Percentiles rank a stretch among this genome's conserved stretches.
Conservation (phyloP, 2,113 vertebrate species). For the Egretta garzetta region DNA sequence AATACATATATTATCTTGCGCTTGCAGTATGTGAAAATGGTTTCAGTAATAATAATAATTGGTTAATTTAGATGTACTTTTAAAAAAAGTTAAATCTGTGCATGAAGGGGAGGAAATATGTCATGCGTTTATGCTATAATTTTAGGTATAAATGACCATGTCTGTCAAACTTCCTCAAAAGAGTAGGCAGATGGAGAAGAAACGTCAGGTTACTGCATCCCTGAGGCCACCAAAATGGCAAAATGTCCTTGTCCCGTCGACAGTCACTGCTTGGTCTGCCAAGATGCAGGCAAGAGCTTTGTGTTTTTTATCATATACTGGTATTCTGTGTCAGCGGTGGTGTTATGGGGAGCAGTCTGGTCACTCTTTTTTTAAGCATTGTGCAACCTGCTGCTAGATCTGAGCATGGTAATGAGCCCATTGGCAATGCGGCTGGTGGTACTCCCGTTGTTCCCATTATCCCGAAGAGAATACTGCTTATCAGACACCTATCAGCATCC, state of each 20-base stretch:
- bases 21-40: not conserved
- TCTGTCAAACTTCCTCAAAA: not conserved
- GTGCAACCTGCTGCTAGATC: not conserved
- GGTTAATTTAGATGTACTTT: not conserved
- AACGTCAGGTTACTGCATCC: not conserved
- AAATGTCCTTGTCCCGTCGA: rapidly evolving
- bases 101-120: not conserved
- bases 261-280: not conserved
- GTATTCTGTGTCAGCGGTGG: not conserved
- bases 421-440: not conserved
- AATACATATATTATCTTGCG: rapidly evolving
- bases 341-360: not conserved
- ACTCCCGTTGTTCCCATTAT: not conserved
- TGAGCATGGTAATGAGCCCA: not conserved
- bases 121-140: rapidly evolving
- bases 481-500: not conserved
- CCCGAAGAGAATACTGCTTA: not conserved
- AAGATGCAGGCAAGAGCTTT: not conserved
- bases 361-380: not conserved
- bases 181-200: not conserved
- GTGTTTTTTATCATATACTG: rapidly evolving
- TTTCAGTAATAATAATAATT: not conserved
- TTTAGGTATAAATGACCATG: not conserved
- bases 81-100: not conserved
- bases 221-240: not conserved